phyloP scores from a whole-genome alignment of 53 echinoderm and acorn worm genomes.

The Pentamera pediparva region DNA sequence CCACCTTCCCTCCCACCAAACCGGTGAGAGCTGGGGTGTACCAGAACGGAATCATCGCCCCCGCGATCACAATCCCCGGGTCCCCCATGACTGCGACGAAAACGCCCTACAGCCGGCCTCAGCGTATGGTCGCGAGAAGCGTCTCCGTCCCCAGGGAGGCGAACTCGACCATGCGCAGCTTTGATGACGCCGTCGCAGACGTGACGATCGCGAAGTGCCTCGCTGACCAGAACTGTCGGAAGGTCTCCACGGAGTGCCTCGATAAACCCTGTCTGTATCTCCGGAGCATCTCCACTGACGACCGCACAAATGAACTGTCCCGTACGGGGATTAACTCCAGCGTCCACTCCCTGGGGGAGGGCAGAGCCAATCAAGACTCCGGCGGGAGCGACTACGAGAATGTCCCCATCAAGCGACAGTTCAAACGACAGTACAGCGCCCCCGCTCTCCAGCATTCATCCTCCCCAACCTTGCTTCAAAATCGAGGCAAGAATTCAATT shows the following conservation, averaged over 20 bases:
- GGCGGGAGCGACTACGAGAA: not conserved
- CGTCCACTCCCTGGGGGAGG: slow-evolving; percentile 1
- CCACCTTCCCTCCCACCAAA: not conserved
- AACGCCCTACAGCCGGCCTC: slow-evolving; percentile 6
- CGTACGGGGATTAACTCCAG: not conserved
- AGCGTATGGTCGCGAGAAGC: slow-evolving; percentile 13
- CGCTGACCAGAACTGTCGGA: slow-evolving; percentile 17
- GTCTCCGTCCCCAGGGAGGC: slow-evolving; percentile 4
- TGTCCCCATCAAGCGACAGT: not conserved
- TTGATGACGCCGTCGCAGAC: slow-evolving; percentile 17
- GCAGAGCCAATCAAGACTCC: not conserved
- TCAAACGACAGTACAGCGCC: slow-evolving; percentile 8
- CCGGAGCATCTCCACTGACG: slow-evolving; percentile 4
- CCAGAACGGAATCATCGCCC: not conserved
- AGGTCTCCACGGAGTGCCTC: slow-evolving; percentile 18
- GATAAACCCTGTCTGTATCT: slow-evolving; percentile 4
- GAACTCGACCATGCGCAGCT: not conserved
- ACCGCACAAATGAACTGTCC: not conserved
- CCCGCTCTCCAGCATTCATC: not conserved
- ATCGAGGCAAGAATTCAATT: too few species aligned
- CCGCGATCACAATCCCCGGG: not conserved
- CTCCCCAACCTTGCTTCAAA: too few species aligned
- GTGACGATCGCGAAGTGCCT: slow-evolving; percentile 20
- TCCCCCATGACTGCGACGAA: slow-evolving; percentile 9
- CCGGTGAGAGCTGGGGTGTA: not conserved